These are phyloP conservation scores for Cryptotermes secundus DNA, from an alignment of 1,140 invertebrate species.

Conservation along the genomic window DNA sequence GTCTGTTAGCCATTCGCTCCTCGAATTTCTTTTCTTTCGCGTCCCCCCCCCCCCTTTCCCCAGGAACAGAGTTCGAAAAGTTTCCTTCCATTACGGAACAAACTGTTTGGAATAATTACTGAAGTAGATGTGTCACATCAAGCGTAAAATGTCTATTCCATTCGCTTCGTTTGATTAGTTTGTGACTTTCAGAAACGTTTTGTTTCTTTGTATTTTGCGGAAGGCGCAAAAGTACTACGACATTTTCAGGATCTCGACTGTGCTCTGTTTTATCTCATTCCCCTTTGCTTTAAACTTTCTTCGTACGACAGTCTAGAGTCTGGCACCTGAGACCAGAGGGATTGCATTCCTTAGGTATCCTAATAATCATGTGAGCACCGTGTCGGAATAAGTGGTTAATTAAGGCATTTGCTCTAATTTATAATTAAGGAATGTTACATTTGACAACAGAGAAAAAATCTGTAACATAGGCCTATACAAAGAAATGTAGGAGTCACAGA, in stretches of 20 bases:
- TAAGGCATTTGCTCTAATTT: too few species aligned
- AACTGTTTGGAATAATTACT: neutral
- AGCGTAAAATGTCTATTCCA: neutral
- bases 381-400: too few species aligned
- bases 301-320: too few species aligned
- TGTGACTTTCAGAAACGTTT: neutral
- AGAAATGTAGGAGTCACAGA: too few species aligned
- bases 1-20: neutral
- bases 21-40: neutral
- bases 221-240: neutral
- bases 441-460: too few species aligned
- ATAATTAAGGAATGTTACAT: too few species aligned
- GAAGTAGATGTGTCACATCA: neutral
- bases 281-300: neutral
- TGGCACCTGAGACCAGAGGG: too few species aligned
- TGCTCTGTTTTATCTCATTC: neutral
- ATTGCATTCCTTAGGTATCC: too few species aligned
- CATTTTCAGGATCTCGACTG: neutral
- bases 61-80: neutral
- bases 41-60: too few species aligned
- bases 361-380: too few species aligned
- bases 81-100: neutral
- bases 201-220: neutral
- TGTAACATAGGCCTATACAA: too few species aligned
- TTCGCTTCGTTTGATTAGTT: constrained; percentile 3